Evolutionary conservation across 2,888 invertebrate genomes (phyloP).

Genomic region (Dryadula phaetusa): DNA sequence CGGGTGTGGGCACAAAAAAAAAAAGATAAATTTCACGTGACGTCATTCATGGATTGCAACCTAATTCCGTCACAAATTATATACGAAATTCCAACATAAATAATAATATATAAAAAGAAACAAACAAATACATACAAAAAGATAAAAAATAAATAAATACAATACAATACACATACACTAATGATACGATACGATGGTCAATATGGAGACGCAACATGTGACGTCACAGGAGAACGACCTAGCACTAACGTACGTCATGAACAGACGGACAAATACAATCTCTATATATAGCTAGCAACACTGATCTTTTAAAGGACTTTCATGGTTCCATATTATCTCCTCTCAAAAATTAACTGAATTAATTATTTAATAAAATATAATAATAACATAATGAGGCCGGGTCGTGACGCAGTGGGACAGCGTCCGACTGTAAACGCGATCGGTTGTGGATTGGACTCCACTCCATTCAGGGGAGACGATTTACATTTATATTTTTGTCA

Average conservation of each 20-base stretch:
- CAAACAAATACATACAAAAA: not conserved
- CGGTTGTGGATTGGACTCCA: too few species aligned
- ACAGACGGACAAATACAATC: conserved; percentile 2
- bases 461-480: too few species aligned
- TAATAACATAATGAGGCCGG: too few species aligned
- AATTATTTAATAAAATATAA: too few species aligned
- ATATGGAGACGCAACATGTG: conserved; percentile 3
- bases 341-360: too few species aligned
- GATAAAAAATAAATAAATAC: not conserved
- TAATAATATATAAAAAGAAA: not conserved
- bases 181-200: not conserved
- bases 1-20: too few species aligned
- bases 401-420: too few species aligned
- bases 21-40: too few species aligned
- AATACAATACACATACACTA: not conserved
- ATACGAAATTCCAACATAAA: conserved; percentile 3
- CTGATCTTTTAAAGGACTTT: not conserved
- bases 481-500: too few species aligned
- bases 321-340: not conserved
- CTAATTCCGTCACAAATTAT: too few species aligned
- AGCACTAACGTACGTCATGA: conserved; percentile 8
- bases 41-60: too few species aligned
- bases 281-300: conserved; percentile 18
- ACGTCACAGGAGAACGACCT: conserved; percentile 15
- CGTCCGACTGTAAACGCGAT: too few species aligned